Evolutionary conservation across 2,113 vertebrate genomes (phyloP).

Genomic region (Vanacampus margaritifer): DNA sequence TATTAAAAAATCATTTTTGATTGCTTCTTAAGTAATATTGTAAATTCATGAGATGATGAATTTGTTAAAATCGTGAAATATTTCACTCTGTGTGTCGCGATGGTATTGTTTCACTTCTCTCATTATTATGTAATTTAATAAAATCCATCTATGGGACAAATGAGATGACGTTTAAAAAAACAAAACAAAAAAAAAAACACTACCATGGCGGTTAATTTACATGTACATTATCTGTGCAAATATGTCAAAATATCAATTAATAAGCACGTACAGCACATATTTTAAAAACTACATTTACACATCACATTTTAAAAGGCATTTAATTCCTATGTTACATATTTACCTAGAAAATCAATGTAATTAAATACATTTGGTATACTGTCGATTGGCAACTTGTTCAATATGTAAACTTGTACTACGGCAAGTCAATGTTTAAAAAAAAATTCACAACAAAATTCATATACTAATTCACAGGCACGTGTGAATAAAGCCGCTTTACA

Average conservation of each 20-base stretch:
- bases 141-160: background rate
- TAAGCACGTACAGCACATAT: constrained; percentile 35
- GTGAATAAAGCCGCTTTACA: constrained; percentile 18
- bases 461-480: constrained; percentile 11
- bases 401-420: constrained; percentile 23
- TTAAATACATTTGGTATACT: constrained; percentile 39
- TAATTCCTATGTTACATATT: constrained; percentile 35
- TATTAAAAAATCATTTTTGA: background rate
- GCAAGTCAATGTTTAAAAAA: constrained; percentile 6
- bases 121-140: background rate
- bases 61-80: background rate
- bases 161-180: background rate
- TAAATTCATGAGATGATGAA: background rate
- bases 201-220: background rate
- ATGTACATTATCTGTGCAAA: constrained; percentile 33
- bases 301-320: constrained; percentile 33
- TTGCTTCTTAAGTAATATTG: background rate
- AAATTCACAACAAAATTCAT: background rate
- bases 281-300: constrained; percentile 53
- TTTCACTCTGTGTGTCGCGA: background rate
- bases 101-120: background rate
- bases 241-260: constrained; percentile 43
- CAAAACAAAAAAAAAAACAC: background rate
- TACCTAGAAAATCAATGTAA: background rate
- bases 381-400: constrained; percentile 48